Evolutionary conservation across 2,797 vertebrate genomes (phyloP), one percentile per base, ranked within the genome.

Genomic region (Microtus obscurus): DNA sequence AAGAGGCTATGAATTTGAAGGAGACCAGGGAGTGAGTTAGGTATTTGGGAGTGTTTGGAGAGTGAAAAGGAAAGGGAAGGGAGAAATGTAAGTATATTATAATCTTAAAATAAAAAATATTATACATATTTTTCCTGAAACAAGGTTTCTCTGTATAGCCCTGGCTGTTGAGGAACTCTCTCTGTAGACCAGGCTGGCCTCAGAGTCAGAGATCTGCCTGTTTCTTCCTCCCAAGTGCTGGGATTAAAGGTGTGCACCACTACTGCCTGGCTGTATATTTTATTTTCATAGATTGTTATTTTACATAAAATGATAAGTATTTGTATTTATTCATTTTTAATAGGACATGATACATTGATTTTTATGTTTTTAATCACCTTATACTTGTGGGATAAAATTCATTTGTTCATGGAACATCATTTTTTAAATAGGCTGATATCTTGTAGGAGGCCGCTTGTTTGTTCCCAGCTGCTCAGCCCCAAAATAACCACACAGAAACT

Each of bases 381-480:
- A 63, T 9, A 74, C 29, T 85, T 56, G 34, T 86, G 31, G 65
- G 23, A 69, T 73, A 53, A 86, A 63, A 43, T 9, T 81, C 11
- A 43, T 31, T 63, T 48, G 40, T 21, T 14, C 31, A n/a, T 61
- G 31, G 31, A 91, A 19, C 43, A 48, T 85, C 11, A 11, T 83
- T 89, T 61, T 37, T 92, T 51, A 90, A 78, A 90, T 86, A 95
- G 34, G 29, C 21, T 83, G 17, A 56, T 56, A 56, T 56, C 56
- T 21, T 56, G 56, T 56, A 56, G 56, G 56, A 21, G 56, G 56
- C 56, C 1, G 2, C 56, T 56, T 56, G 56, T 56, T 21, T 56
- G 19, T 56, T 56, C 56, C 19, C 56, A 56, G 19, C 56, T 56
- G 6, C 56, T 56, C 56, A 56, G 19, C 56, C 56, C 56, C 56